Evolutionary conservation across 92 coral and sea anemone species (phyloP).

Genomic region (Umimayanthus kanabou): DNA sequence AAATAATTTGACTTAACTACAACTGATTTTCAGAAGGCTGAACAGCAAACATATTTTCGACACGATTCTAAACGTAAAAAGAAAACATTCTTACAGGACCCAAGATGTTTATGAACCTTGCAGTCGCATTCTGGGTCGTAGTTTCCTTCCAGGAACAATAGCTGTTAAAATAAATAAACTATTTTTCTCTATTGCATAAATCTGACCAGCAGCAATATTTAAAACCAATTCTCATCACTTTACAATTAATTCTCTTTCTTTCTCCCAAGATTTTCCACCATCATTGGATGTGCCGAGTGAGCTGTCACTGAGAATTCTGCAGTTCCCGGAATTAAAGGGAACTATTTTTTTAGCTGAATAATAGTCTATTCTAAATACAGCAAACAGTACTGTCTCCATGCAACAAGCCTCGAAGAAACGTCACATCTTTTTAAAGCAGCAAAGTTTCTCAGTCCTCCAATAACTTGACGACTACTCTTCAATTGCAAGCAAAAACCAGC

Average conservation of each 20-base stretch:
- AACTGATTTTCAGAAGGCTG: neutral
- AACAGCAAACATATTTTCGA: neutral
- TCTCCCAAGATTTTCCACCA: neutral
- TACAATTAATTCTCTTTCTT: neutral
- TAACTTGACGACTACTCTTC: no score
- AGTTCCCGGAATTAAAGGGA: neutral
- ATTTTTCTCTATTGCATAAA: neutral
- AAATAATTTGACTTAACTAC: neutral
- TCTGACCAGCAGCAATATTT: conserved; percentile 25
- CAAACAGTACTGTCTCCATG: no score
- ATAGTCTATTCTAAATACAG: no score
- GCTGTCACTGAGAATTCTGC: no score
- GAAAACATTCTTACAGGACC: neutral
- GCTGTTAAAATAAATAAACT: neutral
- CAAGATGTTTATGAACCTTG: neutral
- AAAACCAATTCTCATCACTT: neutral
- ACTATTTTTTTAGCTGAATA: neutral
- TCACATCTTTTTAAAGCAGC: no score
- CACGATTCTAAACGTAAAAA: neutral
- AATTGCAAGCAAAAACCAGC: no score
- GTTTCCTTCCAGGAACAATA: neutral
- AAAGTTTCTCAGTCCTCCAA: no score
- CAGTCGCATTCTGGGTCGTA: neutral
- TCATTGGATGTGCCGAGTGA: neutral
- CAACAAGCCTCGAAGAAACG: no score